Percentiles rank a stretch among this genome's conserved stretches.
These are phyloP conservation scores for Synanthedon formicaeformis DNA, from an alignment of 2,888 invertebrate genomes.

Conservation along the genomic window DNA sequence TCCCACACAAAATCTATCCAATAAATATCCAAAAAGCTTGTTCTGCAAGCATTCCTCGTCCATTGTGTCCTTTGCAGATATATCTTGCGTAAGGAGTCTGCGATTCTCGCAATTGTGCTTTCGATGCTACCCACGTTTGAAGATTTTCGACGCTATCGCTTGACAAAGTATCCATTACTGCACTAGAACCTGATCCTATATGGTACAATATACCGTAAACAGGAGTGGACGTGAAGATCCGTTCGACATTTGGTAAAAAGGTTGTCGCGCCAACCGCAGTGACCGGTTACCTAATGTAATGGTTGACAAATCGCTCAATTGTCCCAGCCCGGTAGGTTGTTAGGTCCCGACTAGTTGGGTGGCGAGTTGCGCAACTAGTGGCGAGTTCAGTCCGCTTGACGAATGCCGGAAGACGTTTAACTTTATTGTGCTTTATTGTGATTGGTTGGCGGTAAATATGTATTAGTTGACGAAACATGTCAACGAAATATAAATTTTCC, in stretches of 20 bases:
- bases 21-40: constrained; percentile 70
- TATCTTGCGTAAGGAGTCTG: constrained; percentile 62
- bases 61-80: constrained; percentile 63
- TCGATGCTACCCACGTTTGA: constrained; percentile 46
- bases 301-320: constrained; percentile 69
- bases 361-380: constrained; percentile 47
- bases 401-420: constrained; percentile 59
- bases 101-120: constrained; percentile 42
- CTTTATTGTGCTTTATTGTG: constrained; percentile 57
- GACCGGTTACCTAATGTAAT: constrained; percentile 54
- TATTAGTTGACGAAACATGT: constrained; percentile 19
- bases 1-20: constrained; percentile 67
- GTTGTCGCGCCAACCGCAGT: constrained; percentile 30
- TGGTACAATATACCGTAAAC: constrained; percentile 32
- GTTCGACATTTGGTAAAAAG: constrained; percentile 26
- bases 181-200: constrained; percentile 32
- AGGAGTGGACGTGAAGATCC: constrained; percentile 29
- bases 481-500: not conserved
- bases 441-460: constrained; percentile 40
- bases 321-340: constrained; percentile 43
- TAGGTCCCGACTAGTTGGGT: constrained; percentile 45
- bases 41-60: constrained; percentile 58
- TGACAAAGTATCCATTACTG: constrained; percentile 53
- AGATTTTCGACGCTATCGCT: constrained; percentile 42
- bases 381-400: constrained; percentile 39